Percentiles rank a stretch among this genome's conserved stretches.
Conservation (phyloP, 1,140 invertebrate species). For the Latrodectus geometricus region DNA sequence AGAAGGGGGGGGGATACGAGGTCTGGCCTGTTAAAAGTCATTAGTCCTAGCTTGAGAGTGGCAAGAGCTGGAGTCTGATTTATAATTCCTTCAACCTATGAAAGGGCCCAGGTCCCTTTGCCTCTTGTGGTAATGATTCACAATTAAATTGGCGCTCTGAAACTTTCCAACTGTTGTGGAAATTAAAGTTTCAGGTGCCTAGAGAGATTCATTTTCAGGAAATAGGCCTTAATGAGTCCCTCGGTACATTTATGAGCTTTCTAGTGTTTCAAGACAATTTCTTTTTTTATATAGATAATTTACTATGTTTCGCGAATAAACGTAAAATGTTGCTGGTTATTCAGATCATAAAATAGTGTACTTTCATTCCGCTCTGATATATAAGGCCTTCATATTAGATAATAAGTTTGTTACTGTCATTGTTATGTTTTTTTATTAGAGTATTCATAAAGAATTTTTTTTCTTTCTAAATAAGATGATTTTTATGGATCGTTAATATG, state of each 20-base stretch:
- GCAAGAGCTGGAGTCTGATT: constrained; percentile 3
- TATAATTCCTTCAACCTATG: not conserved
- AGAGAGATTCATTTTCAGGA: not conserved
- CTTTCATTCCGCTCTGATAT: too few species aligned
- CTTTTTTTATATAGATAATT: too few species aligned
- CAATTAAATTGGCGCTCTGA: not conserved
- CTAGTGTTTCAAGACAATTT: too few species aligned
- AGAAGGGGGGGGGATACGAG: not conserved
- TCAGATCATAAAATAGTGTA: too few species aligned
- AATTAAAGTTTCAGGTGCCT: not conserved
- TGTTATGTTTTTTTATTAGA: too few species aligned
- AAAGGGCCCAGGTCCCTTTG: not conserved
- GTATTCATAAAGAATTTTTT: too few species aligned
- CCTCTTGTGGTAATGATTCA: not conserved
- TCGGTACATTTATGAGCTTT: not conserved
- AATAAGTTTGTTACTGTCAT: too few species aligned
- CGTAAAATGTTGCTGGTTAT: too few species aligned
- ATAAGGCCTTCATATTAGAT: too few species aligned
- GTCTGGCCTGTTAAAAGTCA: not conserved
- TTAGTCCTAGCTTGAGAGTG: not conserved
- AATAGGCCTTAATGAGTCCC: constrained; percentile 3
- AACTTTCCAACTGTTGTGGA: not conserved
- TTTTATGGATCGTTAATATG: too few species aligned
- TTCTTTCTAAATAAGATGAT: too few species aligned
- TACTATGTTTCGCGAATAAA: too few species aligned